Evolutionary conservation across 2,113 vertebrate species (phyloP), one percentile per base, ranked within the genome.

Genomic region (Acrocephalus arundinaceus): DNA sequence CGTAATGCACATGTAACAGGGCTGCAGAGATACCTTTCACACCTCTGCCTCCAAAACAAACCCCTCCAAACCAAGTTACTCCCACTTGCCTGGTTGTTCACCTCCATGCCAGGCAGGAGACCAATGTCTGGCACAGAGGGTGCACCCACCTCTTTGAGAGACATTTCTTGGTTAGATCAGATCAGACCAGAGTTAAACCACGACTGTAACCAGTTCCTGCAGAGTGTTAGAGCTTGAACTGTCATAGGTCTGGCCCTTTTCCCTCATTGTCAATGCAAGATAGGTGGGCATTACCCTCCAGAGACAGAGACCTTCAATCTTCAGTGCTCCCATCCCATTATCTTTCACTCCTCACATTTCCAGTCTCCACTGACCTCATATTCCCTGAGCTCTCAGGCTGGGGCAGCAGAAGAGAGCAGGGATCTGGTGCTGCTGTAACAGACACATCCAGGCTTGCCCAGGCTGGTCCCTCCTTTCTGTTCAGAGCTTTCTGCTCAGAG

Each of bases 191-290:
- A 39, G 23, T 67, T 45, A 54, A 88, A 54, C 14, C 23, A 35
- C 0, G 0, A 54, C 25, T 13, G 22, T 66, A 21, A 62, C 30
- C 12, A 48, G 48, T 13, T 58, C 17, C 66, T 85, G 30, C 2
- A 18, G 31, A 24, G 19, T 2, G 0, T 51, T 24, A 23, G 25
- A 41, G 25, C 25, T 68, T 68, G 39, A 68, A 9, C 33, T 7
- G 0, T 13, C 20, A 4, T 3, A 46, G 46, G 8, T 8, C 21
- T 72, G 52, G 11, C 15, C 4, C 16, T n/a, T 46, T 21, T 19
- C 16, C 24, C 51, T 58, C 28, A 11, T 8, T 37, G 55, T 39
- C 25, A 77, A 11, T 55, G 27, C 61, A 71, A 33, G 57, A 11
- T 0, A 21, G 19, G 27, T 68, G 71, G 20, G 45, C 87, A 75